phyloP scores from a whole-genome alignment of 2,888 invertebrate species.

The Melinaea menophilus region DNA sequence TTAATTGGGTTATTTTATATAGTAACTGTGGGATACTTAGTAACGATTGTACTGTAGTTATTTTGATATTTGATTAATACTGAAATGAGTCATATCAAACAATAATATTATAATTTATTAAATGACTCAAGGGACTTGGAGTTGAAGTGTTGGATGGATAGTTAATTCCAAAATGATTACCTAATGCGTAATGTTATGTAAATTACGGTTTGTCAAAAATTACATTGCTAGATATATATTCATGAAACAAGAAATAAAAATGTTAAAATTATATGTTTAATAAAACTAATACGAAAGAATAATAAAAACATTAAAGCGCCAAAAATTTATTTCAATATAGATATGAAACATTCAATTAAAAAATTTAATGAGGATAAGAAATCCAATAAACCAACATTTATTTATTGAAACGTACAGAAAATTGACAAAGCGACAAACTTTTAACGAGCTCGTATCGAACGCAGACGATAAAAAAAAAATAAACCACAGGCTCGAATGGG shows the following conservation, averaged over 20 bases:
- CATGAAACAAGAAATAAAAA: no score
- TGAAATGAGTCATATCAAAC: background rate
- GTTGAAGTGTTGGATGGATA: no score
- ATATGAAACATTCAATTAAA: background rate
- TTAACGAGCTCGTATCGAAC: conserved; percentile 50
- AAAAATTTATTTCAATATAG: background rate
- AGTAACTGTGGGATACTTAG: conserved; percentile 12
- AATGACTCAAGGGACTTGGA: background rate
- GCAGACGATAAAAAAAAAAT: conserved; percentile 39
- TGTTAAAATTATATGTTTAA: no score
- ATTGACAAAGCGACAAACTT: conserved; percentile 40
- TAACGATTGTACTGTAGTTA: background rate
- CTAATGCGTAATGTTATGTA: no score
- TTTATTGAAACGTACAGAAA: conserved; percentile 21
- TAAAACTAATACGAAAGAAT: no score
- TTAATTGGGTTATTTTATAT: conserved; percentile 44
- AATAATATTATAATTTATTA: background rate
- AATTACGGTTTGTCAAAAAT: no score
- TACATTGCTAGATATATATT: no score
- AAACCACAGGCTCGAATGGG: conserved; percentile 43
- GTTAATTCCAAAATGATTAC: no score
- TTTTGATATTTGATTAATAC: background rate
- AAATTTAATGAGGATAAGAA: conserved; percentile 11
- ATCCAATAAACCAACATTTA: conserved; percentile 18
- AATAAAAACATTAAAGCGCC: no score